Percentiles rank a stretch among this genome's conserved stretches.
phyloP scores from a whole-genome alignment of 2,797 vertebrate genomes.

The Gadopsis marmoratus region DNA sequence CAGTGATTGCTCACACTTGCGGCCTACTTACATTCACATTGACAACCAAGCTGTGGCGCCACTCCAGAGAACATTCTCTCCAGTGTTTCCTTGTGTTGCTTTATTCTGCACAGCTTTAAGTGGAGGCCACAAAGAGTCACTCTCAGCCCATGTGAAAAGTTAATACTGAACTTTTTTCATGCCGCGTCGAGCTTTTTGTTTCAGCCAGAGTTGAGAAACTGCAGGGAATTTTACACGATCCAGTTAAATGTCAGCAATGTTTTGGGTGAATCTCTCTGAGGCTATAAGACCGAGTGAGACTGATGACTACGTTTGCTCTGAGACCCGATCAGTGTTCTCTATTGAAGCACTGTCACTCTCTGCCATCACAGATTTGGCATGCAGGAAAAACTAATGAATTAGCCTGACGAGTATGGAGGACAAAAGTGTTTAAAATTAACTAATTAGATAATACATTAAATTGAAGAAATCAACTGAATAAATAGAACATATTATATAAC shows the following conservation, averaged over 20 bases:
- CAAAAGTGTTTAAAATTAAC: no score
- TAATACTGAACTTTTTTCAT: conserved; percentile 67
- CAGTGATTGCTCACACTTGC: conserved; percentile 86
- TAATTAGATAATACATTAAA: no score
- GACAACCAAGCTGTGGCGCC: conserved; percentile 73
- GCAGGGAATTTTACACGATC: conserved; percentile 73
- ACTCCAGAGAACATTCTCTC: conserved; percentile 79
- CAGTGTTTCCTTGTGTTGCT: conserved; percentile 74
- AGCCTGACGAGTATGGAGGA: not conserved
- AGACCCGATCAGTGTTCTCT: conserved; percentile 5
- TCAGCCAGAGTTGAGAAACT: conserved; percentile 66
- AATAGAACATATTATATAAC: no score
- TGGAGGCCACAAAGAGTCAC: conserved; percentile 82
- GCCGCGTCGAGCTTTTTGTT: conserved; percentile 50
- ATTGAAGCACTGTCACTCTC: conserved; percentile 1
- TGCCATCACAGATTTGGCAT: not conserved
- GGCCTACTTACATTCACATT: conserved; percentile 81
- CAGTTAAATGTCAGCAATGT: conserved; percentile 45
- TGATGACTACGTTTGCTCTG: conserved; percentile 18
- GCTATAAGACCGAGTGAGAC: conserved; percentile 16
- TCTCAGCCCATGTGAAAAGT: conserved; percentile 77
- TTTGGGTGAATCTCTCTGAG: conserved; percentile 37
- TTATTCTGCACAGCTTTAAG: conserved; percentile 83
- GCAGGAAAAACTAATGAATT: not conserved
- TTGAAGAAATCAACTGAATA: no score